Percentiles rank a stretch among this genome's conserved stretches.
Evolutionary conservation across 1,140 invertebrate species (phyloP).

Genomic region (Ceratina japonica): DNA sequence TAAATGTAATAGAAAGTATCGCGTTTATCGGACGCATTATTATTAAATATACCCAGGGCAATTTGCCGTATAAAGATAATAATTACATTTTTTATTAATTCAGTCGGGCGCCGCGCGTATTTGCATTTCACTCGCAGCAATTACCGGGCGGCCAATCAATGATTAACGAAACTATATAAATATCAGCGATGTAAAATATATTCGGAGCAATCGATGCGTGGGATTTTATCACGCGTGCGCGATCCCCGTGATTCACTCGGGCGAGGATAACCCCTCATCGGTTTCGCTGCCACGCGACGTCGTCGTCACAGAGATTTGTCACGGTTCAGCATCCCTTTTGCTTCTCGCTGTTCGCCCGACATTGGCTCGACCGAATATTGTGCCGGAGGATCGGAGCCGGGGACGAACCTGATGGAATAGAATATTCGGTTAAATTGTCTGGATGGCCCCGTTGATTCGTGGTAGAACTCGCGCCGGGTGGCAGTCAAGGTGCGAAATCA

Average conservation of each 20-base stretch:
- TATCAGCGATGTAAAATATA: too few relatives aligned
- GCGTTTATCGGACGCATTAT: too few relatives aligned
- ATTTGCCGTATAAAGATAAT: too few relatives aligned
- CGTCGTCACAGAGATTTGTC: slow-evolving; percentile 49
- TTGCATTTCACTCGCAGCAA: too few relatives aligned
- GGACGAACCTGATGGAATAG: not conserved
- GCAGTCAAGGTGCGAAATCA: not conserved
- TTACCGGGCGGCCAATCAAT: too few relatives aligned
- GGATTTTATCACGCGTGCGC: slow-evolving; percentile 29
- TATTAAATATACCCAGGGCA: too few relatives aligned
- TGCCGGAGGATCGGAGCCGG: not conserved
- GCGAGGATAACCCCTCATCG: slow-evolving; percentile 23
- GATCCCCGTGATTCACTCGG: not conserved
- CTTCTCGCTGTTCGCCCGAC: not conserved
- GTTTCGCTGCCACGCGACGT: slow-evolving; percentile 31
- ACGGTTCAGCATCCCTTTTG: slow-evolving; percentile 1
- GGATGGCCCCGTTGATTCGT: not conserved
- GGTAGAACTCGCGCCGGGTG: not conserved
- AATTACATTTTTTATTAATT: too few relatives aligned
- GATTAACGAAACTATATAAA: too few relatives aligned
- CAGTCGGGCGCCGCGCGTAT: too few relatives aligned
- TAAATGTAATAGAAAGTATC: too few relatives aligned
- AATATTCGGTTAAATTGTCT: not conserved
- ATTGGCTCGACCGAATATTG: too few relatives aligned
- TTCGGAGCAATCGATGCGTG: not conserved